These are phyloP conservation scores for Sander lucioperca DNA, from an alignment of 2,113 vertebrate species.

Conservation along the genomic window DNA sequence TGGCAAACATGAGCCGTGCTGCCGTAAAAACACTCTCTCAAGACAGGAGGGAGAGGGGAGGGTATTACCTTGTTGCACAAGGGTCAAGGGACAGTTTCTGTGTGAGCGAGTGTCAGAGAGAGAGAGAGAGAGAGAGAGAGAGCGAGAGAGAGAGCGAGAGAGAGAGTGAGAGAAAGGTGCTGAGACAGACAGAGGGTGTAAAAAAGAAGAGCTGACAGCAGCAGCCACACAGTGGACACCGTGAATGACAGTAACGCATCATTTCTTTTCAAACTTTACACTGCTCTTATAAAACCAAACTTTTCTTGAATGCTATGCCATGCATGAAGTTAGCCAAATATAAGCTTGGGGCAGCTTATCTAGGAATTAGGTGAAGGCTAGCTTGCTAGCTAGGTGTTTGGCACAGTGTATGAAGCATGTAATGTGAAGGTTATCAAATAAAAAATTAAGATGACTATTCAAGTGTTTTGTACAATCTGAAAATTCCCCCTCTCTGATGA, in stretches of 20 bases:
- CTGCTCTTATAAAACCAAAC: slow-evolving; percentile 18
- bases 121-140: slow-evolving; percentile 9
- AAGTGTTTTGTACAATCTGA: too few species aligned
- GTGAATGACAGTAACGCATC: slow-evolving; percentile 24
- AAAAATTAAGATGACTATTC: not conserved
- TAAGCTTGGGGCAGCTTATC: not conserved
- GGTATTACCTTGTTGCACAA: slow-evolving; percentile 55
- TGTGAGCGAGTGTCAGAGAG: slow-evolving; percentile 26
- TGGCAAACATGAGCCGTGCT: slow-evolving; percentile 68
- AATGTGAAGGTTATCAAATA: not conserved
- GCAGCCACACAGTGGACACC: slow-evolving; percentile 38
- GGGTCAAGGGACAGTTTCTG: slow-evolving; percentile 62
- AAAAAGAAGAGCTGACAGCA: slow-evolving; percentile 59
- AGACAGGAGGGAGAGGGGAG: slow-evolving; percentile 31
- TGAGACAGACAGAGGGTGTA: slow-evolving; percentile 44
- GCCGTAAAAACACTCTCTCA: slow-evolving; percentile 34
- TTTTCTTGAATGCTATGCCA: slow-evolving; percentile 28
- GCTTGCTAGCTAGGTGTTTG: not conserved
- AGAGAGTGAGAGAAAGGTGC: slow-evolving; percentile 30
- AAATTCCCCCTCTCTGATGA: too few species aligned
- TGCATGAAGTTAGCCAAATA: slow-evolving; percentile 24
- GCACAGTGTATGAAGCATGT: not conserved
- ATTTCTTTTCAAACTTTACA: slow-evolving; percentile 39
- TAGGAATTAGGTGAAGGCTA: not conserved
- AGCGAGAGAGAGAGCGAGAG: not conserved